A percentile compares a stretch with the other conserved stretches of the same genome.
Evolutionary conservation across 2,113 vertebrate species (phyloP).

Genomic region (Grus americana): DNA sequence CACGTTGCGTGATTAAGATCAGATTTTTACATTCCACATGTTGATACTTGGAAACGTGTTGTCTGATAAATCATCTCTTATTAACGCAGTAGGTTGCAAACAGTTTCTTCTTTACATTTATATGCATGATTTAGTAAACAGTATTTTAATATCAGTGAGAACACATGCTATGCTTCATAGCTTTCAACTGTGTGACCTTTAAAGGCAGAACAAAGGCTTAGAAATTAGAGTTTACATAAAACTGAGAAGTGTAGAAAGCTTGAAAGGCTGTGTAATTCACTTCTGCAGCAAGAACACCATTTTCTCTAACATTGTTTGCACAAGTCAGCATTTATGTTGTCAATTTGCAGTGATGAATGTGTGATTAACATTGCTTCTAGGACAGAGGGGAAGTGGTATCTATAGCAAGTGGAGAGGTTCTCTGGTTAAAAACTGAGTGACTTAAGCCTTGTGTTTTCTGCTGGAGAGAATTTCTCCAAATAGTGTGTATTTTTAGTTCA

Average conservation of each 20-base stretch:
- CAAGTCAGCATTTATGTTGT: conserved; percentile 63
- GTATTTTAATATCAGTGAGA: conserved; percentile 44
- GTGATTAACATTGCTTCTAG: conserved; percentile 34
- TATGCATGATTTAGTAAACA: conserved; percentile 52
- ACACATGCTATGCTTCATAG: conserved; percentile 36
- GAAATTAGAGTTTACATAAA: conserved; percentile 59
- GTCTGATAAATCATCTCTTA: conserved; percentile 33
- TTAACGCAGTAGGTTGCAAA: conserved; percentile 28
- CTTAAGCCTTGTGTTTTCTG: background rate
- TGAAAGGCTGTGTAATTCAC: conserved; percentile 52
- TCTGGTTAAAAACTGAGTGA: background rate
- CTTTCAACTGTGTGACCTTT: conserved; percentile 56
- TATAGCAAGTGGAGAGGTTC: background rate
- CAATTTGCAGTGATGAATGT: conserved; percentile 49
- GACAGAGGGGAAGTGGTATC: background rate
- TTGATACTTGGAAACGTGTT: conserved; percentile 31
- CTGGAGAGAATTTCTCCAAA: background rate
- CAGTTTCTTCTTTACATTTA: conserved; percentile 51
- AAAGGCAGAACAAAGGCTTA: conserved; percentile 59
- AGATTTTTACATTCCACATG: conserved; percentile 28
- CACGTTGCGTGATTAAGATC: background rate
- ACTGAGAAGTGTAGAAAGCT: conserved; percentile 18
- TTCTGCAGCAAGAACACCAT: conserved; percentile 48
- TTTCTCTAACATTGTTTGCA: conserved; percentile 47
- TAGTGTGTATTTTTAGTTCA: background rate